A percentile compares a stretch with the other conserved stretches of the same genome.
Evolutionary conservation across 1,140 invertebrate genomes (phyloP).

Genomic region (Hyphantria cunea): DNA sequence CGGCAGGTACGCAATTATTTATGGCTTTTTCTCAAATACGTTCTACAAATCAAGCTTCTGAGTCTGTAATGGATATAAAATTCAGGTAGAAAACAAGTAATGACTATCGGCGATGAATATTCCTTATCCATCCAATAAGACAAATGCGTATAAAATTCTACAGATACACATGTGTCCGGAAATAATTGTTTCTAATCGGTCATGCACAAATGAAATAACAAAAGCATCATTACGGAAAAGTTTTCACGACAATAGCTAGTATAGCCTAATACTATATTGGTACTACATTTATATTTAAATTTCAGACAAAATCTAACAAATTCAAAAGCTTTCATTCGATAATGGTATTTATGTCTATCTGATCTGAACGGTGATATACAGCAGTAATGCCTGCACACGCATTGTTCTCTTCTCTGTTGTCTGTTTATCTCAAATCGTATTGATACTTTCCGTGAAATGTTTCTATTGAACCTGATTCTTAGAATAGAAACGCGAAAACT

Average conservation of each 20-base stretch:
- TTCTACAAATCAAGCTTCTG: conserved; percentile 7
- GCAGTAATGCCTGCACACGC: conserved; percentile 23
- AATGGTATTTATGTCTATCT: conserved; percentile 6
- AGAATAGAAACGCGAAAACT: conserved; percentile 51
- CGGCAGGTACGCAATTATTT: conserved; percentile 34
- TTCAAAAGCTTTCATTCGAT: background rate
- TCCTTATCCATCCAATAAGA: background rate
- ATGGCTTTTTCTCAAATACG: conserved; percentile 14
- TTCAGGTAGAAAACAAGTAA: background rate
- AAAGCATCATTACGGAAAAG: too few relatives aligned
- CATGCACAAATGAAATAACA: too few relatives aligned
- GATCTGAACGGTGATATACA: conserved; percentile 18
- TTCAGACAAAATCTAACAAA: background rate
- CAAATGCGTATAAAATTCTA: background rate
- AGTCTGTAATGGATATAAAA: conserved; percentile 4
- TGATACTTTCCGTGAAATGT: conserved; percentile 25
- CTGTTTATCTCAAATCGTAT: conserved; percentile 26
- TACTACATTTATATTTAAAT: too few relatives aligned
- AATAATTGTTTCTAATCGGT: too few relatives aligned
- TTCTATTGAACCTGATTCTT: conserved; percentile 30
- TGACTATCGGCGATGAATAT: background rate
- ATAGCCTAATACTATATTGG: too few relatives aligned
- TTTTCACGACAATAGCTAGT: too few relatives aligned
- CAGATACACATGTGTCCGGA: too few relatives aligned
- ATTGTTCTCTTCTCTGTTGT: conserved; percentile 24